A percentile compares a stretch with the other conserved stretches of the same genome.
Evolutionary conservation across 2,113 vertebrate genomes (phyloP).

Genomic region (Cyanoramphus novaezelandiae): DNA sequence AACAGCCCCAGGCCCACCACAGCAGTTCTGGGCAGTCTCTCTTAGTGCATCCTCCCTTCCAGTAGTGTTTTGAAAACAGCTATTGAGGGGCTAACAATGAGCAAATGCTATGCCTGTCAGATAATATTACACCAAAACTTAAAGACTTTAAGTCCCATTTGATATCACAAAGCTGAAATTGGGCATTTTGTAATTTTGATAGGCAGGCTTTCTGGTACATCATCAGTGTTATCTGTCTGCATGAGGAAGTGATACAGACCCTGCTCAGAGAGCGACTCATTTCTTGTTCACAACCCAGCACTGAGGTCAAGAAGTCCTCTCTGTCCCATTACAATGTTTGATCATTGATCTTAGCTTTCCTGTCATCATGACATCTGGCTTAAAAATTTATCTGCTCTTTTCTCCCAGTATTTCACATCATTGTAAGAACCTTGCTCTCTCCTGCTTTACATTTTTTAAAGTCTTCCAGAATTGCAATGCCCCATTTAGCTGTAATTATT

Average conservation of each 20-base stretch:
- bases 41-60: neutral
- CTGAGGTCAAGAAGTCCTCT: neutral
- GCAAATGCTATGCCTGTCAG: neutral
- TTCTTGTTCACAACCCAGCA: neutral
- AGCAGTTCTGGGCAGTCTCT: neutral
- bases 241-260: neutral
- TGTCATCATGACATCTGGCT: neutral
- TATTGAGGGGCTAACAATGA: neutral
- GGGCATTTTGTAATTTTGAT: neutral
- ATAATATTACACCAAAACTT: neutral
- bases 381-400: neutral
- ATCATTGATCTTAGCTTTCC: neutral
- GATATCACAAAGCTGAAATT: neutral
- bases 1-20: neutral
- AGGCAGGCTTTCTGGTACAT: neutral
- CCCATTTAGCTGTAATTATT: neutral
- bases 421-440: neutral
- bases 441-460: neutral
- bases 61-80: neutral
- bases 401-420: neutral
- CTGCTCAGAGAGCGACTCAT: neutral
- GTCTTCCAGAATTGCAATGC: neutral
- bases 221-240: neutral
- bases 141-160: neutral
- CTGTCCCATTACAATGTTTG: neutral